Conservation (phyloP, 2,113 vertebrate species). For the Lanius ludovicianus region DNA sequence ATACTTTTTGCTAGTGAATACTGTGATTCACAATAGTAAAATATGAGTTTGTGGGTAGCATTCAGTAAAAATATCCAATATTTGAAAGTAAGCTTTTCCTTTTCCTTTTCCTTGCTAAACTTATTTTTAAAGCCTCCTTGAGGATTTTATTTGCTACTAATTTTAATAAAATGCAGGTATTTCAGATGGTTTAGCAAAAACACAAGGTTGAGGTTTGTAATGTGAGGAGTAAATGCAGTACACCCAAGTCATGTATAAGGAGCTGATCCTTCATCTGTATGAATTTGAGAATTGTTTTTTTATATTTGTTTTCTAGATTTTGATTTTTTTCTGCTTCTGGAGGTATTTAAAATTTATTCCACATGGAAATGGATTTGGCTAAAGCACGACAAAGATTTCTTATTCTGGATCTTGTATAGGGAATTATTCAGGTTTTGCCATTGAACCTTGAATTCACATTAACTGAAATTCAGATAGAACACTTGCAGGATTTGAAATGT, state of each 20-base stretch:
- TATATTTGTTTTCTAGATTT: neutral
- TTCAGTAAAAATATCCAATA: neutral
- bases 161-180: neutral
- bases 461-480: neutral
- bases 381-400: neutral
- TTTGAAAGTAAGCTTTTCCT: neutral
- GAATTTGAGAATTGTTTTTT: neutral
- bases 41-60: rapidly evolving
- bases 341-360: neutral
- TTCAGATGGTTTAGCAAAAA: neutral
- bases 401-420: neutral
- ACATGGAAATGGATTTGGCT: neutral
- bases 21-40: neutral
- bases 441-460: neutral
- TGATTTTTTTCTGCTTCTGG: neutral
- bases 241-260: neutral
- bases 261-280: neutral
- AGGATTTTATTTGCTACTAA: neutral
- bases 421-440: neutral
- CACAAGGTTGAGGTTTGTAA: neutral
- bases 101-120: neutral
- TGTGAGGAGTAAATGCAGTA: neutral
- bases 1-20: neutral
- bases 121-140: neutral
- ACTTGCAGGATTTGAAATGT: neutral